phyloP scores from a whole-genome alignment of 2,797 vertebrate genomes.

The Rhyacichthys aspro region DNA sequence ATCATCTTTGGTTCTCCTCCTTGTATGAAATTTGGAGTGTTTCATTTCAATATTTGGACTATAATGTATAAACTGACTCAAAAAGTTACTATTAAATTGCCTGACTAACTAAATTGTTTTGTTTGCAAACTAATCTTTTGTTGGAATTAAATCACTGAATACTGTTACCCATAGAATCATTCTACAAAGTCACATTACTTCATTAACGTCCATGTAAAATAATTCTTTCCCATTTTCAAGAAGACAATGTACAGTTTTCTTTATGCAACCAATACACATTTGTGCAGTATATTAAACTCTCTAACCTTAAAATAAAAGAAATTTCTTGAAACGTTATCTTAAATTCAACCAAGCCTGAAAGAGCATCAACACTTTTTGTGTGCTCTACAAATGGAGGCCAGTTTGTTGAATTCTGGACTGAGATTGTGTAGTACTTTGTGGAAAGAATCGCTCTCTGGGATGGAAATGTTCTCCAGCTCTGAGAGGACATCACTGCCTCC shows the following conservation, averaged over 20 bases:
- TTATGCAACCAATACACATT: no score
- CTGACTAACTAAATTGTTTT: conserved; percentile 11
- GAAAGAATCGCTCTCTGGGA: conserved; percentile 10
- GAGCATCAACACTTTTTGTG: background rate
- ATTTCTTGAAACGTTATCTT: no score
- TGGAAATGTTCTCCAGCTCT: conserved; percentile 50
- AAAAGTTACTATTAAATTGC: conserved; percentile 66
- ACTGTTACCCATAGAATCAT: no score
- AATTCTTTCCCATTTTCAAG: no score
- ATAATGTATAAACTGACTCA: conserved; percentile 45
- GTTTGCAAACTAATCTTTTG: no score
- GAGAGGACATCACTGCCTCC: background rate
- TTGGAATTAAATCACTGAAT: no score
- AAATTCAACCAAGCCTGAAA: no score
- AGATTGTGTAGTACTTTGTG: conserved; percentile 32
- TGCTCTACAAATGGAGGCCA: conserved; percentile 49
- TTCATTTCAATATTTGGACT: conserved; percentile 21
- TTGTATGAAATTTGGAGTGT: conserved; percentile 9
- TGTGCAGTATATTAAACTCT: no score
- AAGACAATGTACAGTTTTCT: no score
- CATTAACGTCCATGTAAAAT: no score
- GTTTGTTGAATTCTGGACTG: conserved; percentile 43
- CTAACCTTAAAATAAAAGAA: no score
- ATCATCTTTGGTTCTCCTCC: conserved; percentile 19
- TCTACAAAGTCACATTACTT: background rate